phyloP scores from a whole-genome alignment of 23 tunicate genomes.

The Diplosoma virens region DNA sequence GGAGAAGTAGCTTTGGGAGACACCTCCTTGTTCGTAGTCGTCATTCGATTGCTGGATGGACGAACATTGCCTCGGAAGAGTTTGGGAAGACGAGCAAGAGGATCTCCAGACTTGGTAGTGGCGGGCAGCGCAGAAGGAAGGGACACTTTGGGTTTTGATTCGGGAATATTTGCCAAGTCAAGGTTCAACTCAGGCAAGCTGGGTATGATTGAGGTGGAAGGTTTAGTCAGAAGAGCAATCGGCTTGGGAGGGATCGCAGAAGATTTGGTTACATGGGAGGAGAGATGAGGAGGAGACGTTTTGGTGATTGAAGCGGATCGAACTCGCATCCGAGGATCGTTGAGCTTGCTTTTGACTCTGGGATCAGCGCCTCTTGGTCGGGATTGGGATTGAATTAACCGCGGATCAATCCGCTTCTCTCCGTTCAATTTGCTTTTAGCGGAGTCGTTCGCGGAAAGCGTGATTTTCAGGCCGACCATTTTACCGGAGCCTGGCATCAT shows the following conservation, averaged over 20 bases:
- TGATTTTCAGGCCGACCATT: slow-evolving; percentile 60
- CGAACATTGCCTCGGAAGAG: slow-evolving; percentile 26
- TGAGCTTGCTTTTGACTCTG: slow-evolving; percentile 47
- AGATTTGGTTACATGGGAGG: slow-evolving; percentile 13
- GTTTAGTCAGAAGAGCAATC: slow-evolving; percentile 67
- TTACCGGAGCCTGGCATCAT: slow-evolving; percentile 53
- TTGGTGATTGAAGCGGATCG: slow-evolving; percentile 30
- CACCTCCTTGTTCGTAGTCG: neutral
- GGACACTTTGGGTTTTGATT: slow-evolving; percentile 4
- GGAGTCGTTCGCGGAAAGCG: slow-evolving; percentile 50
- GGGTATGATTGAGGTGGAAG: slow-evolving; percentile 61
- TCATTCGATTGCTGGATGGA: neutral
- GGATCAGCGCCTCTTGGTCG: slow-evolving; percentile 28
- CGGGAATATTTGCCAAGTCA: slow-evolving; percentile 44
- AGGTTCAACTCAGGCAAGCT: slow-evolving; percentile 81
- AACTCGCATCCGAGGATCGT: slow-evolving; percentile 70
- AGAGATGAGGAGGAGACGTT: slow-evolving; percentile 11
- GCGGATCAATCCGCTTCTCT: slow-evolving; percentile 43
- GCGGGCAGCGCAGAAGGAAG: slow-evolving; percentile 5
- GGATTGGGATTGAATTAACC: slow-evolving; percentile 10
- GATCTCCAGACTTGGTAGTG: neutral
- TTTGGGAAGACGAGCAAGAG: slow-evolving; percentile 45
- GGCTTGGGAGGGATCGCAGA: slow-evolving; percentile 61
- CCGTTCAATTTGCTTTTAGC: neutral
- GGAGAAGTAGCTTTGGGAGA: slow-evolving; percentile 39